Evolutionary conservation across 2,113 vertebrate species (phyloP).

Genomic region (Aviceda subcristata): DNA sequence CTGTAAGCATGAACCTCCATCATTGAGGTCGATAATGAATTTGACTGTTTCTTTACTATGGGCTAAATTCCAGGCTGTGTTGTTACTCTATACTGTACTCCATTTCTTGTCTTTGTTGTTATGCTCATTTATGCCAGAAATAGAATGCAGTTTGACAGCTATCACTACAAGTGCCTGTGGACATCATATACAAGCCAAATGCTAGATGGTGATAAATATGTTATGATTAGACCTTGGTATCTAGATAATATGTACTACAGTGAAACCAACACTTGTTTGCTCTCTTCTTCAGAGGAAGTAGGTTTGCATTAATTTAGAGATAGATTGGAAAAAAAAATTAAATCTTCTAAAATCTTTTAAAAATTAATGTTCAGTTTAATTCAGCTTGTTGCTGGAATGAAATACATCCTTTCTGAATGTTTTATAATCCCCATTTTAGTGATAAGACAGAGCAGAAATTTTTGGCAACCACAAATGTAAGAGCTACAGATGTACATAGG

Average conservation of each 20-base stretch:
- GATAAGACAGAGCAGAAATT: not conserved
- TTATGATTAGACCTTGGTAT: conserved; percentile 60
- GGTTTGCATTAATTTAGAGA: not conserved
- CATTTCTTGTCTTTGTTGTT: conserved; percentile 45
- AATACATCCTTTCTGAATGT: not conserved
- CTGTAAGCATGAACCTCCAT: not conserved
- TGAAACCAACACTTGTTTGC: conserved; percentile 38
- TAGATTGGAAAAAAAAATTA: not conserved
- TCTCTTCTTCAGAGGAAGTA: not conserved
- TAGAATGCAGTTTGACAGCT: conserved; percentile 50
- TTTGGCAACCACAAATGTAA: not conserved
- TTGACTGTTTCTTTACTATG: conserved; percentile 49
- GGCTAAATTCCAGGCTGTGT: conserved; percentile 50
- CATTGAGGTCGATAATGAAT: not conserved
- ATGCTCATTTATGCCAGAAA: conserved; percentile 39
- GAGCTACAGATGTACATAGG: not conserved
- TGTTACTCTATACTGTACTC: conserved; percentile 3
- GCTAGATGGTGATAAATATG: conserved; percentile 37
- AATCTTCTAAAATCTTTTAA: not conserved
- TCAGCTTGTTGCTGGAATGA: not conserved
- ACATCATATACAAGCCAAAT: conserved; percentile 60
- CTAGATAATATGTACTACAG: not conserved
- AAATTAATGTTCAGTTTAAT: not conserved
- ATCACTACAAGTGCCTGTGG: conserved; percentile 66
- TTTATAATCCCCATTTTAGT: not conserved